Evolutionary conservation across 1,140 invertebrate genomes (phyloP).

Genomic region (Agrilus planipennis): DNA sequence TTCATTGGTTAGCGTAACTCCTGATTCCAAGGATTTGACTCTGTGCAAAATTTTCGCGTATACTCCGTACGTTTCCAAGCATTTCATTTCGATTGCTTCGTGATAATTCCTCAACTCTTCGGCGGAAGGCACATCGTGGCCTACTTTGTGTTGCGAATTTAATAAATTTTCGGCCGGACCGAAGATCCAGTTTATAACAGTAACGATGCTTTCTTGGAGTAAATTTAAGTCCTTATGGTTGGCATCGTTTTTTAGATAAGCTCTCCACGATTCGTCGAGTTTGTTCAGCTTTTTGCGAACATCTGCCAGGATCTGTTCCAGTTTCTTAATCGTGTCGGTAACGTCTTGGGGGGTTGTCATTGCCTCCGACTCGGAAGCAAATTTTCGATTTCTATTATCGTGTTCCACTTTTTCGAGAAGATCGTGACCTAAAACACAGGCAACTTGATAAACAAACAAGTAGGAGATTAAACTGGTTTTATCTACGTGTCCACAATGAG

Average conservation of each 20-base stretch:
- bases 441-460: too few species aligned
- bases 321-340: slow-evolving; percentile 43
- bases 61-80: slow-evolving; percentile 59
- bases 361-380: slow-evolving; percentile 30
- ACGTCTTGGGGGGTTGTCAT: slow-evolving; percentile 44
- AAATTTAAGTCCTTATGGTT: slow-evolving; percentile 46
- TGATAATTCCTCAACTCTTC: slow-evolving; percentile 59
- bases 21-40: slow-evolving; percentile 43
- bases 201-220: slow-evolving; percentile 49
- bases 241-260: slow-evolving; percentile 45
- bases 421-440: too few species aligned
- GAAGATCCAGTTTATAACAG: slow-evolving; percentile 66
- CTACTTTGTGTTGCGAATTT: slow-evolving; percentile 56
- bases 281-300: slow-evolving; percentile 47
- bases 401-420: slow-evolving; percentile 30
- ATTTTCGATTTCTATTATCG: slow-evolving; percentile 29
- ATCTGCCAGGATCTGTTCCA: slow-evolving; percentile 43
- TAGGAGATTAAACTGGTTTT: too few species aligned
- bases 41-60: slow-evolving; percentile 65
- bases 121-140: slow-evolving; percentile 56
- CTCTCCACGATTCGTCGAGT: slow-evolving; percentile 47
- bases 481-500: too few species aligned
- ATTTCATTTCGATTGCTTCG: slow-evolving; percentile 64
- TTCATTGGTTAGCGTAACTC: slow-evolving; percentile 35
- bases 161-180: slow-evolving; percentile 60